phyloP scores from a whole-genome alignment of 1,140 invertebrate species.

The Drosophila nigrodunni region DNA sequence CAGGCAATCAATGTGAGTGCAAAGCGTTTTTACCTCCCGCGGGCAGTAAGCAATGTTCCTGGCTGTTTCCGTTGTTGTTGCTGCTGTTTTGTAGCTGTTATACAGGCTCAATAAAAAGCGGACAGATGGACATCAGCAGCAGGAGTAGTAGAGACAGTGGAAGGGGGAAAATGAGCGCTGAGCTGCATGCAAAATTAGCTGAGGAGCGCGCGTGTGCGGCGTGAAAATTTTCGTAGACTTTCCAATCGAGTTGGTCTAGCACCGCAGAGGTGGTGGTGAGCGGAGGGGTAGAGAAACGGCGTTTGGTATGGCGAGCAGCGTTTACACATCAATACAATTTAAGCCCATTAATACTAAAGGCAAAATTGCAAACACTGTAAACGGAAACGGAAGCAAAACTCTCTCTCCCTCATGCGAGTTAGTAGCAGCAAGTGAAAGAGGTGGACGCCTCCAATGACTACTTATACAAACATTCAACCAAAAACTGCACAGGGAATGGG shows the following conservation, averaged over 20 bases:
- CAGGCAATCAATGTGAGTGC: slow-evolving; percentile 81
- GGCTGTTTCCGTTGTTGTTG: slow-evolving; percentile 28
- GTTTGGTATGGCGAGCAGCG: slow-evolving; percentile 53
- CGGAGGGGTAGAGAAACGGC: neutral
- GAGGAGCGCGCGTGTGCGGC: slow-evolving; percentile 69
- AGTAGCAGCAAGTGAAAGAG: slow-evolving; percentile 20
- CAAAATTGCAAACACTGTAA: slow-evolving; percentile 81
- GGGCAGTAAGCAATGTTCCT: slow-evolving; percentile 61
- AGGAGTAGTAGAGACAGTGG: neutral
- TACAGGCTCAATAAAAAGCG: slow-evolving; percentile 69
- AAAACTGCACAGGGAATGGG: slow-evolving; percentile 73
- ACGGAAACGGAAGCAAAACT: slow-evolving; percentile 78
- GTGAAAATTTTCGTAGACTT: slow-evolving; percentile 74
- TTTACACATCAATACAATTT: slow-evolving; percentile 76
- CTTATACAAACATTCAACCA: slow-evolving; percentile 71
- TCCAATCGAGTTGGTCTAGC: slow-evolving; percentile 19
- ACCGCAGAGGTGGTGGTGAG: neutral
- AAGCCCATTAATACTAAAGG: slow-evolving; percentile 79
- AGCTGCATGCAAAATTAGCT: slow-evolving; percentile 81
- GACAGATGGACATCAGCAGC: slow-evolving; percentile 48
- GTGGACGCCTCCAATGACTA: slow-evolving; percentile 72
- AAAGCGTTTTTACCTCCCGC: slow-evolving; percentile 80
- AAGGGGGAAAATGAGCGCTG: slow-evolving; percentile 56
- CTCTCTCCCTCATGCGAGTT: slow-evolving; percentile 47
- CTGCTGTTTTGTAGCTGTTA: slow-evolving; percentile 20